phyloP scores from a whole-genome alignment of 2,113 vertebrate genomes.

The Toxostoma redivivum region DNA sequence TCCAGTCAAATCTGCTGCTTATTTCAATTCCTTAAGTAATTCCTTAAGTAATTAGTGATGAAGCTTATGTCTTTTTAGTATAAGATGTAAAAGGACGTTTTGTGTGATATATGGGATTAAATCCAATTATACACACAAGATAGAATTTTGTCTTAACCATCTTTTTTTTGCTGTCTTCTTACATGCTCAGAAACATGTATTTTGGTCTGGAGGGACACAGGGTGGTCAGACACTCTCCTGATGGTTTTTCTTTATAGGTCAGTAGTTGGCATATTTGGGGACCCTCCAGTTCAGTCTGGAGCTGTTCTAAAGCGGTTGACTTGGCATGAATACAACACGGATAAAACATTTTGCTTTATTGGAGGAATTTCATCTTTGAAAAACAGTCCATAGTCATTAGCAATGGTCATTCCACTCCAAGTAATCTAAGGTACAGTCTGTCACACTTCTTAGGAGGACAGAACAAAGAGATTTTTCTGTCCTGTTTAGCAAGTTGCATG shows the following conservation, averaged over 20 bases:
- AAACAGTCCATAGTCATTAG: background rate
- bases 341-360: background rate
- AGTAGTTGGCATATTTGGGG: background rate
- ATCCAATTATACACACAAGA: background rate
- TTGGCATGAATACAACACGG: background rate
- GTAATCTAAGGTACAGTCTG: background rate
- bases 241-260: background rate
- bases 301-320: background rate
- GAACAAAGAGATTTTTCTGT: background rate
- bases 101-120: background rate
- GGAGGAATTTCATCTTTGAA: background rate
- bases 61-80: background rate
- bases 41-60: background rate
- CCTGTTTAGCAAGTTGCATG: background rate
- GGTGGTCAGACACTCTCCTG: background rate
- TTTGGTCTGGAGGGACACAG: background rate
- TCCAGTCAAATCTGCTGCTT: background rate
- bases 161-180: background rate
- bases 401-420: background rate
- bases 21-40: background rate
- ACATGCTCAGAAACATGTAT: background rate
- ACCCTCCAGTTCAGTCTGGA: background rate
- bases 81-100: background rate
- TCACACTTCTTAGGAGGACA: background rate
- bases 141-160: background rate